Evolutionary conservation across 2,797 vertebrate genomes (phyloP).

Genomic region (Sebastiscus albofasciatus): DNA sequence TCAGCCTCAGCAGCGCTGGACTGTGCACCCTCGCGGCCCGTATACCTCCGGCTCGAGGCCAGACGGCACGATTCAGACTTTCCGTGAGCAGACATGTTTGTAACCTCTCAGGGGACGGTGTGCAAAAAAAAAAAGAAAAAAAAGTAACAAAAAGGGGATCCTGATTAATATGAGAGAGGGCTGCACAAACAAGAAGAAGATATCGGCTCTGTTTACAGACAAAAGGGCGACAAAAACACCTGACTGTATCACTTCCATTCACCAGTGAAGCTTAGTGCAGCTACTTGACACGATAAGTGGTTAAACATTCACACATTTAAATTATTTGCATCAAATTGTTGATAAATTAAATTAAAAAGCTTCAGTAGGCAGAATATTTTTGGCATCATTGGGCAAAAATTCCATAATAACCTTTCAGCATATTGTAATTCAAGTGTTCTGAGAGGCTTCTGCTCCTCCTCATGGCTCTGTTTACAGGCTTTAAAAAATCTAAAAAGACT

Average conservation of each 20-base stretch:
- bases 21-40: slow-evolving; percentile 34
- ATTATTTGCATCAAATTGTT: background rate
- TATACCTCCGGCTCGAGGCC: slow-evolving; percentile 74
- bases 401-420: no score
- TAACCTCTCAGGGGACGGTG: slow-evolving; percentile 70
- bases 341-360: slow-evolving; percentile 10
- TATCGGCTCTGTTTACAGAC: slow-evolving; percentile 1
- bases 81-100: slow-evolving; percentile 88
- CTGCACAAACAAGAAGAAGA: slow-evolving; percentile 27
- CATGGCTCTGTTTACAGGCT: no score
- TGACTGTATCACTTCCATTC: background rate
- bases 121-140: slow-evolving; percentile 14
- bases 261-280: background rate
- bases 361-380: no score
- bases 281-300: background rate
- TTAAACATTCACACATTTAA: background rate
- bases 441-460: no score
- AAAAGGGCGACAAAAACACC: slow-evolving; percentile 4
- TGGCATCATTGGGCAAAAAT: no score
- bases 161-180: slow-evolving; percentile 37
- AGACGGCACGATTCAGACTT: slow-evolving; percentile 84
- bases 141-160: background rate
- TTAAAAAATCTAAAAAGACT: no score
- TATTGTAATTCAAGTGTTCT: no score
- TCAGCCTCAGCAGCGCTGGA: slow-evolving; percentile 70